phyloP scores from a whole-genome alignment of 2,797 vertebrate species.

The Emydoidea blandingii region DNA sequence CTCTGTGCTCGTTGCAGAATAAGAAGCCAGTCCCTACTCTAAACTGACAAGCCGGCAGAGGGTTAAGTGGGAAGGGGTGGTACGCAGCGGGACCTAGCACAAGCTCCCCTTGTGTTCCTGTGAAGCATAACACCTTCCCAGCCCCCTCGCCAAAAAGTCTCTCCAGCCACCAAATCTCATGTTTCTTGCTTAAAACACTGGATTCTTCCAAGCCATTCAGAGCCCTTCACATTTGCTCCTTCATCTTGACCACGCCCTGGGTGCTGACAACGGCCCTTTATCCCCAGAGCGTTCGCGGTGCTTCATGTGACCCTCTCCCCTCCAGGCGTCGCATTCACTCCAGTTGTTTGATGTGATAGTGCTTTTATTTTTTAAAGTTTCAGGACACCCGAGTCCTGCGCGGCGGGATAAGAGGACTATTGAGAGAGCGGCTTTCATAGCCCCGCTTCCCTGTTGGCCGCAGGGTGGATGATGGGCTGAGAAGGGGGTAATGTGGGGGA shows the following conservation, averaged over 20 bases:
- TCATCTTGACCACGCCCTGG: not conserved
- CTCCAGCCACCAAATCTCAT: not conserved
- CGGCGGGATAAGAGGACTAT: constrained; percentile 12
- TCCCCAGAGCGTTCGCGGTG: not conserved
- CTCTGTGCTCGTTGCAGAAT: not conserved
- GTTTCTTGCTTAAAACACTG: not conserved
- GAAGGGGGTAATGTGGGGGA: too few species aligned
- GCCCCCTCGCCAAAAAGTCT: not conserved
- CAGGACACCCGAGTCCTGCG: accelerated
- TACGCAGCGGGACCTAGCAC: not conserved
- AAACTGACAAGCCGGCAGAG: not conserved
- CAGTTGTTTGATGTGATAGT: not conserved
- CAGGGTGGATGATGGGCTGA: not conserved
- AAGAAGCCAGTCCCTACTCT: not conserved
- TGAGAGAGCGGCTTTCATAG: not conserved
- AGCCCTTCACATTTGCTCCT: not conserved
- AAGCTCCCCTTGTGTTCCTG: not conserved
- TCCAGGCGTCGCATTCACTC: not conserved
- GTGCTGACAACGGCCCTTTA: constrained; percentile 51
- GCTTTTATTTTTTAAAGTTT: not conserved
- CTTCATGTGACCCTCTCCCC: constrained; percentile 47
- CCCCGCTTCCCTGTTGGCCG: not conserved
- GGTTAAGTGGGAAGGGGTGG: not conserved
- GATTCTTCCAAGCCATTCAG: not conserved
- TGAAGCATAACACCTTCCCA: too few species aligned